Conservation (phyloP, 1,140 invertebrate genomes). For the Macrosteles quadrilineatus region DNA sequence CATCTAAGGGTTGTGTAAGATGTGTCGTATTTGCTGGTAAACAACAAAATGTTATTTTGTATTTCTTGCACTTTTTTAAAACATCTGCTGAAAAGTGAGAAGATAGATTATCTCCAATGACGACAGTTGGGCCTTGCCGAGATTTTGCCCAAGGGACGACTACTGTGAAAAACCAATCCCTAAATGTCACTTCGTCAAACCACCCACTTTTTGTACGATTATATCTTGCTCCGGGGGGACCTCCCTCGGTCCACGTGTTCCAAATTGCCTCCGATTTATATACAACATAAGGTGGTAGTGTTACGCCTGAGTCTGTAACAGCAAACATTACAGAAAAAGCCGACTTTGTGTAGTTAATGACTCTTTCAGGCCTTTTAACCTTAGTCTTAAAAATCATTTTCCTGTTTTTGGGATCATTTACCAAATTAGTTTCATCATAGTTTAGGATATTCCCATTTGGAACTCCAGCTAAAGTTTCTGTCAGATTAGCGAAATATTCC, state of each 20-base stretch:
- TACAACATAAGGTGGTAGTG: conserved; percentile 46
- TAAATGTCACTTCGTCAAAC: conserved; percentile 46
- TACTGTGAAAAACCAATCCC: conserved; percentile 47
- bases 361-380: conserved; percentile 33
- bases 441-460: conserved; percentile 47
- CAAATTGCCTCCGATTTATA: conserved; percentile 49
- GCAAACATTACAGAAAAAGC: conserved; percentile 33
- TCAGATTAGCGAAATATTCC: conserved; percentile 44
- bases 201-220: conserved; percentile 48
- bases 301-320: conserved; percentile 32
- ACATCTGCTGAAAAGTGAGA: conserved; percentile 46
- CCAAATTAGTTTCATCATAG: conserved; percentile 51
- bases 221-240: conserved; percentile 45
- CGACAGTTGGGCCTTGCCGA: conserved; percentile 30
- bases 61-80: conserved; percentile 44
- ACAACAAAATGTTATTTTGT: conserved; percentile 49
- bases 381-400: conserved; percentile 33
- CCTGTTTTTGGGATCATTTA: conserved; percentile 46
- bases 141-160: conserved; percentile 40
- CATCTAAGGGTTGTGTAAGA: conserved; percentile 51
- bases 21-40: conserved; percentile 51
- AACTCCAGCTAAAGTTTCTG: conserved; percentile 41
- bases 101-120: conserved; percentile 51
- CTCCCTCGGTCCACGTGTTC: conserved; percentile 45
- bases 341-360: conserved; percentile 31